These are phyloP conservation scores for Oscarella lobularis DNA, from an alignment of 37 sponge, comb jelly and placozoan species.

Conservation along the genomic window DNA sequence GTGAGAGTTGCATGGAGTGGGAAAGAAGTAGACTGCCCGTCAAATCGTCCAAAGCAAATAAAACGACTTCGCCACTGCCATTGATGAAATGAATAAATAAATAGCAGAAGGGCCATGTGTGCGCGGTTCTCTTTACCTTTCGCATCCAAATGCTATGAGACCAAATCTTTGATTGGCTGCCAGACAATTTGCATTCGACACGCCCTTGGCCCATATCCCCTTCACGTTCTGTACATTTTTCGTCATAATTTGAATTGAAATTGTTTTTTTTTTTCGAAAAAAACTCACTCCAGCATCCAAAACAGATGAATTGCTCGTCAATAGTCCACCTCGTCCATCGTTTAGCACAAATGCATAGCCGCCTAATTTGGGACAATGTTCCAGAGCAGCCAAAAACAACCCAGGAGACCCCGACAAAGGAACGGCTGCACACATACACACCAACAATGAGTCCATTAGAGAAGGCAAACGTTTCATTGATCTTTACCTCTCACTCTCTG, in stretches of 20 bases:
- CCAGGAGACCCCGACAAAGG: background rate
- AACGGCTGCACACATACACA: background rate
- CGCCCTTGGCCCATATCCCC: constrained; percentile 45
- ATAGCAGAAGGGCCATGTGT: background rate
- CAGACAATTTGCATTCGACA: constrained; percentile 26
- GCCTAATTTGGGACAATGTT: background rate
- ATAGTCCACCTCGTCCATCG: background rate
- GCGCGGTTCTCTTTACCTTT: constrained; percentile 13
- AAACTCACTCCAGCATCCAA: background rate
- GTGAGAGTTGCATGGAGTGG: background rate
- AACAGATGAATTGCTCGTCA: background rate
- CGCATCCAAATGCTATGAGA: constrained; percentile 40
- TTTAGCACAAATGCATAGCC: background rate
- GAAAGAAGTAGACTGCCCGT: background rate
- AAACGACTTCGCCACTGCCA: background rate
- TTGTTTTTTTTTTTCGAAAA: too few relatives aligned
- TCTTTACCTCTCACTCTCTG: constrained; percentile 5
- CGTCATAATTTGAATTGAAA: too few relatives aligned
- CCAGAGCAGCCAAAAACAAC: background rate
- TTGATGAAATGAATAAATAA: background rate
- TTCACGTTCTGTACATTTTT: background rate
- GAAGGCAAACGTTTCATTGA: background rate
- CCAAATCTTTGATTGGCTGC: constrained; percentile 38
- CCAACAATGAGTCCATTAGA: background rate
- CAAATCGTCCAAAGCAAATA: background rate